Conservation (phyloP, 2,888 invertebrate genomes). For the Microctonus hyperodae region DNA sequence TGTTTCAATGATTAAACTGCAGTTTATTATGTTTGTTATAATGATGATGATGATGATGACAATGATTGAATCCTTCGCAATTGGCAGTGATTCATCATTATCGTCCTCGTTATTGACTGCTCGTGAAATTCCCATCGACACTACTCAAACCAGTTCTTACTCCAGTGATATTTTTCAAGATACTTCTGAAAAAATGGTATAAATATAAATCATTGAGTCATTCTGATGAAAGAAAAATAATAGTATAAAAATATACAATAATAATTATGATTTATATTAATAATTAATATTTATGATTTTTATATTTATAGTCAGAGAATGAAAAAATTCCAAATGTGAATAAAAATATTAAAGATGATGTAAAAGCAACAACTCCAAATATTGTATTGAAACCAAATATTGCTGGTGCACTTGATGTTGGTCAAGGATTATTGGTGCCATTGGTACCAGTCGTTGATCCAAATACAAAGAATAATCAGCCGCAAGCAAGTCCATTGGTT, state of each 20-base stretch:
- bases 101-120: slow-evolving; percentile 13
- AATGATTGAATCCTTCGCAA: neutral
- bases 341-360: neutral
- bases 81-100: slow-evolving; percentile 4
- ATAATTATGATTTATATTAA: neutral
- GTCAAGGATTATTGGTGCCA: slow-evolving; percentile 28
- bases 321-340: neutral
- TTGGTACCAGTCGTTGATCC: slow-evolving; percentile 27
- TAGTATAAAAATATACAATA: neutral
- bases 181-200: neutral
- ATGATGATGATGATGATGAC: neutral
- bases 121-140: neutral
- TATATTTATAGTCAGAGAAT: neutral
- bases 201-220: neutral
- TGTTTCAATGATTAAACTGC: neutral
- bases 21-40: neutral
- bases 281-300: neutral
- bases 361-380: slow-evolving; percentile 13
- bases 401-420: slow-evolving; percentile 26
- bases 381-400: slow-evolving; percentile 25
- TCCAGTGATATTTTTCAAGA: neutral
- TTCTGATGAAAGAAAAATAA: neutral
- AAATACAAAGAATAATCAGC: neutral
- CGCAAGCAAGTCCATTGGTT: slow-evolving; percentile 18
- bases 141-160: neutral